Evolutionary conservation across 2,113 vertebrate species (phyloP).

Genomic region (Oryzias curvinotus): DNA sequence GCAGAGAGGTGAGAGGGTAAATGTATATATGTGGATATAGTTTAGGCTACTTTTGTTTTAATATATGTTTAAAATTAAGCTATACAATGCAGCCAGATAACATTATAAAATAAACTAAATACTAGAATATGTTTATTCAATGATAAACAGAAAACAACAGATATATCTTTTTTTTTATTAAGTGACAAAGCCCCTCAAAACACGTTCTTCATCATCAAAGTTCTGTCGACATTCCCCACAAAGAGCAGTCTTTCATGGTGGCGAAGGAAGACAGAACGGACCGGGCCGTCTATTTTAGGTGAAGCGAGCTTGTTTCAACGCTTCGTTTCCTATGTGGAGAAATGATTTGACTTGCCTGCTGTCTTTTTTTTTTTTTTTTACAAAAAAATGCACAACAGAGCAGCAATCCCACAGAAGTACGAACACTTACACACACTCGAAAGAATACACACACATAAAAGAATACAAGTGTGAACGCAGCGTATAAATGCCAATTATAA

Average conservation of each 20-base stretch:
- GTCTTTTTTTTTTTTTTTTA: conserved; percentile 12
- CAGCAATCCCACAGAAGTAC: conserved; percentile 10
- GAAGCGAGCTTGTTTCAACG: conserved; percentile 45
- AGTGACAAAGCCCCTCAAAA: too few species aligned
- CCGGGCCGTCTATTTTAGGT: conserved; percentile 63
- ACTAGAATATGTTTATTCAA: conserved; percentile 13
- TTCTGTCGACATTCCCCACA: too few species aligned
- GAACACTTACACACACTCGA: conserved; percentile 3
- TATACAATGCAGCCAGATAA: conserved; percentile 49
- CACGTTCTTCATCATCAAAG: too few species aligned
- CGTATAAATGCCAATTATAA: conserved; percentile 29
- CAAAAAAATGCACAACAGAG: conserved; percentile 33
- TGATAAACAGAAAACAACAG: too few species aligned
- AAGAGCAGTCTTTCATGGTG: conserved; percentile 23
- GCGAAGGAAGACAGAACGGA: conserved; percentile 21
- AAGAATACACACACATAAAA: conserved; percentile 19
- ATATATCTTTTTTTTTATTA: too few species aligned
- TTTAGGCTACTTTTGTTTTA: too few species aligned
- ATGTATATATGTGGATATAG: too few species aligned
- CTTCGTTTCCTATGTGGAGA: conserved; percentile 47
- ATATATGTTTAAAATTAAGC: background rate
- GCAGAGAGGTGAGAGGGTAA: too few species aligned
- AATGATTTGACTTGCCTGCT: conserved; percentile 56
- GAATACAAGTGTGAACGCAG: conserved; percentile 11
- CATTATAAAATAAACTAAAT: conserved; percentile 58